These are phyloP conservation scores for Macrochelys suwanniensis DNA, from an alignment of 2,797 vertebrate genomes.

Conservation along the genomic window DNA sequence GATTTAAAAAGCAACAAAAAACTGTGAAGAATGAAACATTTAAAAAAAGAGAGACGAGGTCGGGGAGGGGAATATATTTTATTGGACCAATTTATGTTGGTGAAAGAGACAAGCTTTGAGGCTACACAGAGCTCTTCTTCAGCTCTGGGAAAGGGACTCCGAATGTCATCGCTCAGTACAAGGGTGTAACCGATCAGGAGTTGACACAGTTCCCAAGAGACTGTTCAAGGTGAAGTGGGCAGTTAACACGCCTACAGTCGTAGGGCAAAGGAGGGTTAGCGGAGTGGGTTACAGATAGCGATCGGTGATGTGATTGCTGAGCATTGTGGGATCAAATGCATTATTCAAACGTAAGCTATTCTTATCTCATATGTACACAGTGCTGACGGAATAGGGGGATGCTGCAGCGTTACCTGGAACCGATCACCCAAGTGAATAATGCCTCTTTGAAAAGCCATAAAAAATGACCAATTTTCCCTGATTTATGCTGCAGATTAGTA, in stretches of 20 bases:
- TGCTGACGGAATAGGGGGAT: not conserved
- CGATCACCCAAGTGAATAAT: conserved; percentile 44
- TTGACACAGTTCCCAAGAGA: not conserved
- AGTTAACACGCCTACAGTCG: not conserved
- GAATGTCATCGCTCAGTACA: not conserved
- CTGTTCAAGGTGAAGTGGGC: not conserved
- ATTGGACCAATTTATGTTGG: not conserved
- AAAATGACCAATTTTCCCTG: not conserved
- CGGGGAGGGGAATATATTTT: not conserved
- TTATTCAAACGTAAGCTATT: conserved; percentile 45
- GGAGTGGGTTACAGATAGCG: not conserved
- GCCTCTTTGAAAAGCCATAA: conserved; percentile 57
- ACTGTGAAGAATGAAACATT: not conserved
- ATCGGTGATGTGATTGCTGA: conserved; percentile 37
- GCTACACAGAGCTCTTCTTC: not conserved
- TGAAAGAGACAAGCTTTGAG: not conserved
- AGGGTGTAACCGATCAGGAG: not conserved
- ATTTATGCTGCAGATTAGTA: conserved; percentile 28
- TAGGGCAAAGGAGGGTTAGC: not conserved
- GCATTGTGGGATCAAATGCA: conserved; percentile 49
- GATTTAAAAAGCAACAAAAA: not conserved
- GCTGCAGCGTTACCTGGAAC: conserved; percentile 32
- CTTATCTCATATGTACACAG: conserved; percentile 29
- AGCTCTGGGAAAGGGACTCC: not conserved
- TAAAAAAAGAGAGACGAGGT: not conserved